Conservation (phyloP, 2,888 invertebrate species). For the Nymphalis polychloros region DNA sequence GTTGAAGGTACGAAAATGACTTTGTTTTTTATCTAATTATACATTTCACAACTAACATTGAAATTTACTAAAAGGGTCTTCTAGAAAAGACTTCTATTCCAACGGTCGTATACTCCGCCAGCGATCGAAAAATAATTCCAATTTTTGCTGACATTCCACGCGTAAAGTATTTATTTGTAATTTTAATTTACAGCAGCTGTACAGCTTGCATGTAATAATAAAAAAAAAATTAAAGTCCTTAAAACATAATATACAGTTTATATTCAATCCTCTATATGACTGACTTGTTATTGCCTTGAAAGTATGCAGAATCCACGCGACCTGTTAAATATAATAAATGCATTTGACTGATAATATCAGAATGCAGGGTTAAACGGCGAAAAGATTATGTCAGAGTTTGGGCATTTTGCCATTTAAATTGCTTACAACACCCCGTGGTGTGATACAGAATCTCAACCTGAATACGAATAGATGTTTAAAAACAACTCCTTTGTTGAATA, state of each 20-base stretch:
- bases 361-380: constrained; percentile 38
- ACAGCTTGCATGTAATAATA: too few species aligned
- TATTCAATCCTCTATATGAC: neutral
- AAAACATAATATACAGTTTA: neutral
- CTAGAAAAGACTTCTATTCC: too few species aligned
- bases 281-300: neutral
- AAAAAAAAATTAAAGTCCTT: too few species aligned
- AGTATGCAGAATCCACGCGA: neutral
- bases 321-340: neutral
- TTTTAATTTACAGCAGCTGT: too few species aligned
- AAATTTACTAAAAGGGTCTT: too few species aligned
- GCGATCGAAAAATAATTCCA: too few species aligned
- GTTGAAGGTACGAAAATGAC: too few species aligned
- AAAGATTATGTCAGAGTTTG: constrained; percentile 42
- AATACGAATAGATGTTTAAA: constrained; percentile 61
- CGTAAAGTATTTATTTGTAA: too few species aligned
- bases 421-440: constrained; percentile 52
- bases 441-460: constrained; percentile 58
- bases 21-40: too few species aligned
- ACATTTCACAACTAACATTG: too few species aligned
- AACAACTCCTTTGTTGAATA: constrained; percentile 60
- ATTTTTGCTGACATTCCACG: too few species aligned
- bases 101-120: too few species aligned
- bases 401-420: constrained; percentile 54
- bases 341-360: constrained; percentile 34